Percentiles rank a stretch among this genome's conserved stretches.
Conservation (phyloP, 2,888 invertebrate genomes). For the Coelogynopora nodosa region DNA sequence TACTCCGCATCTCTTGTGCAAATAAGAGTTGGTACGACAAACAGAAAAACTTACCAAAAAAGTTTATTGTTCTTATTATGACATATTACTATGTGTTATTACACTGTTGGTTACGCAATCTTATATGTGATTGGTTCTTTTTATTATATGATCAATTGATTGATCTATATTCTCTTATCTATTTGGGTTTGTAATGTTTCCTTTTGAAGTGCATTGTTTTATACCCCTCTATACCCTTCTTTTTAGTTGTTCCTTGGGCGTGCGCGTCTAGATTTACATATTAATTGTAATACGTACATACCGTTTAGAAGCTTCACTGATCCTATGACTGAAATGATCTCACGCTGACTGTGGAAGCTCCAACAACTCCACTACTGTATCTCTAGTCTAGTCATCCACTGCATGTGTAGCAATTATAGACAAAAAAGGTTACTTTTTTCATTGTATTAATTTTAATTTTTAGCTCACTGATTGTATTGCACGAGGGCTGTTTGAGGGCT, state of each 20-base stretch:
- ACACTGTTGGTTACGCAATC: neutral
- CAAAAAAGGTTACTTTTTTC: no score
- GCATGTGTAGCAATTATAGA: no score
- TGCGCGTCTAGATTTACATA: neutral
- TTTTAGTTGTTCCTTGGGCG: neutral
- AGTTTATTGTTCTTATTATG: neutral
- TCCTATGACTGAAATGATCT: no score
- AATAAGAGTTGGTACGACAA: neutral
- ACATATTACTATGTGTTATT: neutral
- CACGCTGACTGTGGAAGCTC: no score
- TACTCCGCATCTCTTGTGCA: neutral
- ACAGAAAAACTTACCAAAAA: neutral
- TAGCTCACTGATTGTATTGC: no score
- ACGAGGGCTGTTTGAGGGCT: no score
- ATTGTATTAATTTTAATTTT: no score
- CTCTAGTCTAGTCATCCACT: no score
- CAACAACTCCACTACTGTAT: no score
- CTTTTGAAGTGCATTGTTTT: slow-evolving; percentile 28
- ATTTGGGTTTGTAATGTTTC: slow-evolving; percentile 12
- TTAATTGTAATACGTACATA: no score
- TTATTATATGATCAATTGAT: neutral
- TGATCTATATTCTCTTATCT: neutral
- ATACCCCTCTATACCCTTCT: neutral
- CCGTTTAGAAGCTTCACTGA: no score
- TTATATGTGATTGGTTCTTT: neutral